Conservation (phyloP, 1,140 invertebrate species). For the Gryllus bimaculatus region DNA sequence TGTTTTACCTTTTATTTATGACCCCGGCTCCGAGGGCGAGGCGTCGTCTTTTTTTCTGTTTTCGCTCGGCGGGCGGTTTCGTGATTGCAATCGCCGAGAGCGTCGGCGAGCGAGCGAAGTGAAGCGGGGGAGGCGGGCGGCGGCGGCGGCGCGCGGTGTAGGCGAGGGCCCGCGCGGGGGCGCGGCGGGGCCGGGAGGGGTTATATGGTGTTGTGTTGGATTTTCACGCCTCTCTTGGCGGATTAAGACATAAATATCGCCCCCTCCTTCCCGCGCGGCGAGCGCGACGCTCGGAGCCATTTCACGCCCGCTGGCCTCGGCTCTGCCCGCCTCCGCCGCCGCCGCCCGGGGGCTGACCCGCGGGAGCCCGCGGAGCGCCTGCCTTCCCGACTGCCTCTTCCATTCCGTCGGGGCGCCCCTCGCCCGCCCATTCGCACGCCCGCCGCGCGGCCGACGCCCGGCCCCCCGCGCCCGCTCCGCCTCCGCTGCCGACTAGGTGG, state of each 20-base stretch:
- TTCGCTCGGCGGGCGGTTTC: neutral
- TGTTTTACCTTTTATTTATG: conserved; percentile 6
- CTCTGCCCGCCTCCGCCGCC: neutral
- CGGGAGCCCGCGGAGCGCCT: too few species aligned
- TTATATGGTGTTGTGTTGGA: conserved; percentile 4
- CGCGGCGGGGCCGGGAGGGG: neutral
- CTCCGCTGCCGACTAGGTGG: neutral
- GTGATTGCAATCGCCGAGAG: neutral
- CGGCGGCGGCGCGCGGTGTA: too few species aligned
- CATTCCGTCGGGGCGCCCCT: too few species aligned
- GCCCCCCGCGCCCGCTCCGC: neutral
- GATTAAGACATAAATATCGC: conserved; percentile 5
- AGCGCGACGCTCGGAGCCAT: neutral
- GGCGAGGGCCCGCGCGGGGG: neutral
- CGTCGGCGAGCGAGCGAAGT: neutral
- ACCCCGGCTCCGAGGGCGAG: neutral
- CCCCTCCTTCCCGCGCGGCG: neutral
- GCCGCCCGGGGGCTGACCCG: too few species aligned
- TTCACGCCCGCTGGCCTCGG: neutral
- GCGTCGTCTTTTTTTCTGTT: neutral
- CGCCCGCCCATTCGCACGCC: too few species aligned
- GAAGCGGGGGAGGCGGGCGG: neutral
- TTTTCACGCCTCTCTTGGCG: conserved; percentile 2
- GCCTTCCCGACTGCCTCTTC: too few species aligned
- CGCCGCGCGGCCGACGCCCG: too few species aligned